Base-by-base conservation (phyloP, 2,888 invertebrate species). In the Drosophila mimetica region DNA sequence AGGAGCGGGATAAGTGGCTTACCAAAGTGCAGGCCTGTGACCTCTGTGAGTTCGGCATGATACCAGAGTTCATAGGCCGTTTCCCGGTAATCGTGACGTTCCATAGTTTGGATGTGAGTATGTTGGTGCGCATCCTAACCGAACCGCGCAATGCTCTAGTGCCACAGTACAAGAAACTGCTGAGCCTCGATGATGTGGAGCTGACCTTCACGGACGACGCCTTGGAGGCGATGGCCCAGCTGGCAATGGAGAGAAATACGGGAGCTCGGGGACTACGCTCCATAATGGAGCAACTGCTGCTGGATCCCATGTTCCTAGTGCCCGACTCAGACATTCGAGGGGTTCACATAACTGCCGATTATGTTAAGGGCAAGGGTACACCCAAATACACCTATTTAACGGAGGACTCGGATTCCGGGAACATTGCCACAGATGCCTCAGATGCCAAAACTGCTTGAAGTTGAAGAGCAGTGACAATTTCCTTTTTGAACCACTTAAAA, bases 231-330 rank as follows among this genome's bases (percentile, higher is more conserved):
- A 97, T 99, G 74, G 97, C 99, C 5, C 92, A 94, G 54, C 93
- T 96, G 77, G 99, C 99, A 42, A 96, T 99, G 95, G 98, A 99
- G 91, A 93, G 97, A 75, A 98, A 98, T 92, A 99, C 99, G 0
- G 99, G 99, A 54, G 99, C 99, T 0, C 93, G 99, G 81, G 99
- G 99, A 2, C 93, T 99, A 22, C 92, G 99, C 71, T 97, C 98
- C 13, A 99, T 99, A 86, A 96, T 99, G 96, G 99, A 99, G 93
- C 95, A 95, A 79, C 93, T 99, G 51, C 93, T 99, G 41, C 93
- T 99, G 76, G 98, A 99, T 88, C 96, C 99, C 71, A 99, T 99
- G 98, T 99, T 98, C 93, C 98, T 99, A 92, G 97, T 98, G 83
- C 99, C 99, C 47, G 98, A 98, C 25, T 97, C 98, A 0, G 97